A percentile compares a stretch with the other conserved stretches of the same genome.
These are phyloP conservation scores for Polyploca ridens DNA, from an alignment of 2,888 invertebrate genomes.

Conservation along the genomic window DNA sequence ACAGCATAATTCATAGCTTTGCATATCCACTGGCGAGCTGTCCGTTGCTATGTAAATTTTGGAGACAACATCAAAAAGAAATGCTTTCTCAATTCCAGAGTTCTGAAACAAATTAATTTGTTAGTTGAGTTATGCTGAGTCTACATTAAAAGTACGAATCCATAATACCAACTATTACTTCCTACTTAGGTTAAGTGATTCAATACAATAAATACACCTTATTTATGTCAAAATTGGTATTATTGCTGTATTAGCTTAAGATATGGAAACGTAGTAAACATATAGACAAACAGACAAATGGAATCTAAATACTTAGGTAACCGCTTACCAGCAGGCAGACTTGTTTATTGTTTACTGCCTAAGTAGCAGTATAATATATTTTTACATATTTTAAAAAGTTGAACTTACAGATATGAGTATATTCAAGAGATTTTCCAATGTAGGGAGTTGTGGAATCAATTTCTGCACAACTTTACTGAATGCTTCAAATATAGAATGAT, in stretches of 20 bases:
- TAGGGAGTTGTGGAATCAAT: constrained; percentile 98
- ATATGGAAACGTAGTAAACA: no score
- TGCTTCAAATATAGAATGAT: constrained; percentile 99
- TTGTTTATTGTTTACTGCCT: no score
- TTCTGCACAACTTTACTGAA: constrained; percentile 99
- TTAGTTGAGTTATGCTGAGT: neutral
- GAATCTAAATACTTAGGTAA: no score
- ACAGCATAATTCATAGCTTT: constrained; percentile 99
- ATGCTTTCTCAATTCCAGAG: constrained; percentile 99
- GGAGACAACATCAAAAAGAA: constrained; percentile 99
- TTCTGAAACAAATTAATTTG: constrained; percentile 89
- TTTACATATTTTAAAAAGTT: neutral
- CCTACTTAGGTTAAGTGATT: no score
- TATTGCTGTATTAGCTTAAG: no score
- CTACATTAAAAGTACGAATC: neutral
- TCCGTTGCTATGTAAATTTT: constrained; percentile 99
- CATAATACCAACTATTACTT: no score
- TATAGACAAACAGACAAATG: no score
- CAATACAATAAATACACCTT: no score
- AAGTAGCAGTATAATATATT: no score
- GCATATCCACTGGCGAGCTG: constrained; percentile 99
- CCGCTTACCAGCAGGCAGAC: no score
- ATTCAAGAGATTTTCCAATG: constrained; percentile 98
- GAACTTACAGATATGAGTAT: constrained; percentile 97
- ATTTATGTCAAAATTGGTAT: no score